phyloP scores from a whole-genome alignment of 2,113 vertebrate genomes.

The Bungarus multicinctus region DNA sequence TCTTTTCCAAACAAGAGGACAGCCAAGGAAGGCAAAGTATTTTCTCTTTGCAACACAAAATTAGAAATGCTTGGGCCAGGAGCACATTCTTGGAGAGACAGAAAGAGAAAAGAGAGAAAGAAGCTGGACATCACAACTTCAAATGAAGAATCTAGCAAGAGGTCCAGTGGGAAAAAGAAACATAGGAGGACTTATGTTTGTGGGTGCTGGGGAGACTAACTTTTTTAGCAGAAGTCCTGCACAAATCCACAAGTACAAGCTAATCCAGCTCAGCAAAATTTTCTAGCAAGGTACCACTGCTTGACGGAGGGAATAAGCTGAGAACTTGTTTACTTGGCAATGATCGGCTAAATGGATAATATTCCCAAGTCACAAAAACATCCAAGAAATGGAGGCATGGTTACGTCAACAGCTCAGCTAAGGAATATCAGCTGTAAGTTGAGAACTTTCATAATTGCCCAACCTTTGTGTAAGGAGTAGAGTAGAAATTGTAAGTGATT shows the following conservation, averaged over 20 bases:
- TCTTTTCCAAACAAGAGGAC: constrained; percentile 56
- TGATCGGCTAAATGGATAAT: not conserved
- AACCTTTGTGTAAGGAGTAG: no score
- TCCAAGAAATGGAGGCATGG: not conserved
- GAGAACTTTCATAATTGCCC: not conserved
- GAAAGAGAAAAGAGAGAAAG: constrained; percentile 30
- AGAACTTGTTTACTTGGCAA: not conserved
- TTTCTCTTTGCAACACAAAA: constrained; percentile 61
- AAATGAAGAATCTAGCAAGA: constrained; percentile 59
- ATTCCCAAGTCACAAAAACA: constrained; percentile 3
- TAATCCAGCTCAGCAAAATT: not conserved
- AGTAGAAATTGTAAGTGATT: not conserved
- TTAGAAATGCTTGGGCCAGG: constrained; percentile 54
- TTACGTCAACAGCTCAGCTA: constrained; percentile 3
- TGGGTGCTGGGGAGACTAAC: constrained; percentile 23
- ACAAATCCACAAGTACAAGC: constrained; percentile 24
- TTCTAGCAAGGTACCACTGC: not conserved
- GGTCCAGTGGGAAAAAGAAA: constrained; percentile 52
- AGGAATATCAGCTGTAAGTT: not conserved
- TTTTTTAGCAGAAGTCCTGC: constrained; percentile 35
- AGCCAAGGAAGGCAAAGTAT: constrained; percentile 61
- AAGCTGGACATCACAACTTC: constrained; percentile 49
- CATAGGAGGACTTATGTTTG: constrained; percentile 23
- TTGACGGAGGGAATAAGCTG: constrained; percentile 34
- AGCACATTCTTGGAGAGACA: constrained; percentile 50